Conservation (phyloP, 2,113 vertebrate genomes). For the Paracanthobrama guichenoti region DNA sequence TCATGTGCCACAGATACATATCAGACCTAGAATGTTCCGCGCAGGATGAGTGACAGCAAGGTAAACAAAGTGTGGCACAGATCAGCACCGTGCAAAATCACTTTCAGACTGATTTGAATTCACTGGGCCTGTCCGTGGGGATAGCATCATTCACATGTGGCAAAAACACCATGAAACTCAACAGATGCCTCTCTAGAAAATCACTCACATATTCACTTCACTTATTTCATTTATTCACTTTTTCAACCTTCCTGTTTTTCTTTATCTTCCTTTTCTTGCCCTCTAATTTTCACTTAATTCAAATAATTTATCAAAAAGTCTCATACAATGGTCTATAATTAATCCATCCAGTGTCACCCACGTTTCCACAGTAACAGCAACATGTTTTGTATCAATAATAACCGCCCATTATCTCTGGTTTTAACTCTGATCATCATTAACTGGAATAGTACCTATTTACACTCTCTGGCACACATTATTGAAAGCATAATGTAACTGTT, state of each 20-base stretch:
- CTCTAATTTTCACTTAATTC: not conserved
- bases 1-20: conserved; percentile 29
- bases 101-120: conserved; percentile 71
- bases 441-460: not conserved
- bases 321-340: not conserved
- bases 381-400: not conserved
- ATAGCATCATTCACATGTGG: conserved; percentile 44
- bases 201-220: conserved; percentile 31
- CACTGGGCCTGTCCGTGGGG: conserved; percentile 54
- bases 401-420: conserved; percentile 22
- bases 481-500: conserved; percentile 17
- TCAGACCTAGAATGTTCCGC: conserved; percentile 36
- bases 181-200: conserved; percentile 64
- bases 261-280: not conserved
- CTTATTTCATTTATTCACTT: not conserved
- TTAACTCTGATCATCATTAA: conserved; percentile 19
- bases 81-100: conserved; percentile 64
- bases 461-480: not conserved
- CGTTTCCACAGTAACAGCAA: not conserved
- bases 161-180: conserved; percentile 68
- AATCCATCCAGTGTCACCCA: not conserved
- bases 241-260: conserved; percentile 8
- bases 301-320: not conserved
- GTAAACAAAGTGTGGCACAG: conserved; percentile 50
- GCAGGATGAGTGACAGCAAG: conserved; percentile 65